These are phyloP conservation scores for Meloidogyne hapla DNA, from an alignment of 1,140 invertebrate species.

Conservation along the genomic window DNA sequence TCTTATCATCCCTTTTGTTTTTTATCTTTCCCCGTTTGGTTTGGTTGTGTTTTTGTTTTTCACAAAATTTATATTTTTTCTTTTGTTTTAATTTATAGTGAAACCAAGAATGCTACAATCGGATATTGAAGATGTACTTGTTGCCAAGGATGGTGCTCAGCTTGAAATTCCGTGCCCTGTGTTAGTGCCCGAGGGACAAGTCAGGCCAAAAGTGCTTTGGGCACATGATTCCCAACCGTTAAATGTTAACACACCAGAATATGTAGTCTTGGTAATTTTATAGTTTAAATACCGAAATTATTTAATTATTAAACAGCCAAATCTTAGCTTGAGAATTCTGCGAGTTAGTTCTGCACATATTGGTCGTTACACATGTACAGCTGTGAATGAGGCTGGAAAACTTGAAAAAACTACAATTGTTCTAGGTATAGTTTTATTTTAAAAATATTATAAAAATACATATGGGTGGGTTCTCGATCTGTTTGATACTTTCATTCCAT, in stretches of 20 bases:
- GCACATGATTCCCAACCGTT: constrained; percentile 53
- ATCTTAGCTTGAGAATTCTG: constrained; percentile 66
- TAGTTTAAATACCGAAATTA: not conserved
- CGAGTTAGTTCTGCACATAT: constrained; percentile 64
- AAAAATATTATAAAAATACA: constrained; percentile 15
- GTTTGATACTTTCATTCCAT: not conserved
- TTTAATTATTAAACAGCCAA: constrained; percentile 52
- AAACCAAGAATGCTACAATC: constrained; percentile 37
- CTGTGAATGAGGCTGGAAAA: constrained; percentile 46
- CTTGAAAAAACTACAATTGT: constrained; percentile 54
- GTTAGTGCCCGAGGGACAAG: constrained; percentile 47
- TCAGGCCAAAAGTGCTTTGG: constrained; percentile 63
- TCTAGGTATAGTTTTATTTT: constrained; percentile 28
- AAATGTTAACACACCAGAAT: constrained; percentile 60
- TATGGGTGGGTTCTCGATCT: not conserved
- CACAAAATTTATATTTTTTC: constrained; percentile 25
- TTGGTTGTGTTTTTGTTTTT: constrained; percentile 24
- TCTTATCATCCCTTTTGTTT: not conserved
- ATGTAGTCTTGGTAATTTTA: constrained; percentile 61
- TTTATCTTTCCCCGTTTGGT: not conserved
- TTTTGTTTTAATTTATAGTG: constrained; percentile 27
- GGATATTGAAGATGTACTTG: constrained; percentile 26
- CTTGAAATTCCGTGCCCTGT: constrained; percentile 48
- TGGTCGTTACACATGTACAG: constrained; percentile 65
- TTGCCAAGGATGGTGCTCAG: constrained; percentile 41